phyloP scores from a whole-genome alignment of 37 sponge, comb jelly and placozoan genomes.

The Geodia barretti region DNA sequence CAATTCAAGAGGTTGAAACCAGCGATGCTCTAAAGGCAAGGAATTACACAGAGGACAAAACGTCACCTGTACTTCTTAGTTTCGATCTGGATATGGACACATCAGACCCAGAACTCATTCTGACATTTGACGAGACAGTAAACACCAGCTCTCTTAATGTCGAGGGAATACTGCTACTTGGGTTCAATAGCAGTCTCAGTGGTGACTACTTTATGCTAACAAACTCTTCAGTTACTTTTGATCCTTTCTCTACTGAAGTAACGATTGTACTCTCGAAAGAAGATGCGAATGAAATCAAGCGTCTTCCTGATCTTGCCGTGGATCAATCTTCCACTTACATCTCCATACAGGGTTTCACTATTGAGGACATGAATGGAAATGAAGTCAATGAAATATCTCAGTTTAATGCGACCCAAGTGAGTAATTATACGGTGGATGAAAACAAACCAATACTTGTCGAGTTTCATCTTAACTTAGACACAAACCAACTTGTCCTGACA shows the following conservation, averaged over 20 bases:
- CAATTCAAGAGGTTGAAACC: conserved; percentile 33
- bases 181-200: conserved; percentile 27
- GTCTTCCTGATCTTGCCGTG: conserved; percentile 64
- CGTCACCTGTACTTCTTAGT: conserved; percentile 52
- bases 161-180: conserved; percentile 59
- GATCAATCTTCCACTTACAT: conserved; percentile 34
- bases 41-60: conserved; percentile 59
- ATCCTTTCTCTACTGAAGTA: conserved; percentile 42
- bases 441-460: conserved; percentile 45
- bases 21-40: conserved; percentile 43
- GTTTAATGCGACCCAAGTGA: conserved; percentile 50
- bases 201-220: conserved; percentile 54
- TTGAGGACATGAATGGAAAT: conserved; percentile 87
- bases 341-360: conserved; percentile 55
- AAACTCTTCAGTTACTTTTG: conserved; percentile 33
- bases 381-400: conserved; percentile 15
- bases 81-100: conserved; percentile 78
- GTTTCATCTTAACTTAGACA: conserved; percentile 77
- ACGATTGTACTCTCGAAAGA: conserved; percentile 38
- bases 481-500: conserved; percentile 58
- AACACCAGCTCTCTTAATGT: conserved; percentile 70
- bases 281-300: conserved; percentile 85
- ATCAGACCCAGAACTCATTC: conserved; percentile 42
- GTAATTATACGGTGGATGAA: conserved; percentile 51
- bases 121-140: conserved; percentile 87